Evolutionary conservation across 30 jellyfish, hydroid and myxozoan species (phyloP).

Genomic region (Cassiopea xamachana): DNA sequence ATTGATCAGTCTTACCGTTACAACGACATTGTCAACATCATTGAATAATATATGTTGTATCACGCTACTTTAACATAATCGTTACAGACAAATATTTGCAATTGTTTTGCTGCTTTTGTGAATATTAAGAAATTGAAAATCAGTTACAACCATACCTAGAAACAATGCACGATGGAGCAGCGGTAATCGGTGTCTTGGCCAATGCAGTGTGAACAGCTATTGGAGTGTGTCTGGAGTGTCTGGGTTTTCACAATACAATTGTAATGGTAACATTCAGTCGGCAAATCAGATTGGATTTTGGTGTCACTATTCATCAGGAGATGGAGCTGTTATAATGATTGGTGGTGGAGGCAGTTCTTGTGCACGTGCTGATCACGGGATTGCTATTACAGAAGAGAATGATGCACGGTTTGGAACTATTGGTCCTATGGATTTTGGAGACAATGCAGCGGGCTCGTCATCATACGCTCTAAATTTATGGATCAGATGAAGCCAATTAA

Average conservation of each 20-base stretch:
- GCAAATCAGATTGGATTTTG: constrained; percentile 60
- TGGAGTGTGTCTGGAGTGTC: neutral
- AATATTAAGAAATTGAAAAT: too few species aligned
- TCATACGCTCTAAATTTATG: constrained; percentile 63
- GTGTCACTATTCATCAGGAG: constrained; percentile 53
- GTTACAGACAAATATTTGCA: too few species aligned
- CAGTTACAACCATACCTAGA: neutral
- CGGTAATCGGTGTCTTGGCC: neutral
- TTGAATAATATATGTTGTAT: too few species aligned
- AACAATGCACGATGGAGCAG: constrained; percentile 17
- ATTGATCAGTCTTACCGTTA: too few species aligned
- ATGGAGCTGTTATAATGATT: constrained; percentile 69
- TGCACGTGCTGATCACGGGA: constrained; percentile 68
- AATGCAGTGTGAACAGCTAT: neutral
- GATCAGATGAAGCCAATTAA: neutral
- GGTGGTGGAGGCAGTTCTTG: constrained; percentile 67
- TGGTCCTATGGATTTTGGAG: constrained; percentile 30
- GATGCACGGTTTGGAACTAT: constrained; percentile 2
- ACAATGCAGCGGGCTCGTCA: neutral
- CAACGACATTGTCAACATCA: too few species aligned
- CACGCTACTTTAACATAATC: too few species aligned
- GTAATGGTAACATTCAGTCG: neutral
- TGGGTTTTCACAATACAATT: neutral
- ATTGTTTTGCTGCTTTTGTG: too few species aligned
- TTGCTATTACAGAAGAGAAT: constrained; percentile 59